Conservation (phyloP, 1,140 invertebrate genomes). For the Melanaphis sacchari region DNA sequence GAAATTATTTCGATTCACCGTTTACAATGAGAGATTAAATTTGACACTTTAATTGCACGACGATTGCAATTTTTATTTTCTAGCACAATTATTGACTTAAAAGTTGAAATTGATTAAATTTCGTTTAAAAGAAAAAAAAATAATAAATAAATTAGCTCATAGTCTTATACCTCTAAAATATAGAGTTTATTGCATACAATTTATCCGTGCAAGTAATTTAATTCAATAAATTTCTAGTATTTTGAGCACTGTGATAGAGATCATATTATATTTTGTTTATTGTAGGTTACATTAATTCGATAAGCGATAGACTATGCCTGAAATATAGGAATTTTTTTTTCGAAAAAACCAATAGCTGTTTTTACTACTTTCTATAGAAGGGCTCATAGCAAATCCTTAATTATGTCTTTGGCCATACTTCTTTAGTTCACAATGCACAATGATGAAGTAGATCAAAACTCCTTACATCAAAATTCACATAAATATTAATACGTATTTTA, state of each 20-base stretch:
- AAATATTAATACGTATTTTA: no score
- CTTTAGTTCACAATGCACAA: no score
- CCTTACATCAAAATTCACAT: no score
- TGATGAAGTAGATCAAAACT: no score
- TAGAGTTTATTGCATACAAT: not conserved
- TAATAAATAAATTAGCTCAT: no score
- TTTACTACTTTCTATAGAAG: no score
- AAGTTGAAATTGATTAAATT: no score
- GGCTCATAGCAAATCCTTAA: no score
- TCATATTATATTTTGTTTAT: not conserved
- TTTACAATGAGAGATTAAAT: not conserved
- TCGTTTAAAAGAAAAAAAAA: not conserved
- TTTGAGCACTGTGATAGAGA: not conserved
- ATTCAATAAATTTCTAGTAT: not conserved
- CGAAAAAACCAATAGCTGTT: no score
- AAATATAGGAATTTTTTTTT: not conserved
- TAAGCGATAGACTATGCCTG: not conserved
- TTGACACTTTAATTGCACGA: not conserved
- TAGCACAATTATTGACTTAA: no score
- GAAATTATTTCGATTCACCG: not conserved
- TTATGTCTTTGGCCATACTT: no score
- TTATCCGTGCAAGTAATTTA: not conserved
- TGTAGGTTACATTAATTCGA: not conserved
- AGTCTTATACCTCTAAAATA: not conserved
- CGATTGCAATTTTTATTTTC: not conserved